Base-by-base conservation (phyloP, 2,113 vertebrate species). In the Phodopus roborovskii region DNA sequence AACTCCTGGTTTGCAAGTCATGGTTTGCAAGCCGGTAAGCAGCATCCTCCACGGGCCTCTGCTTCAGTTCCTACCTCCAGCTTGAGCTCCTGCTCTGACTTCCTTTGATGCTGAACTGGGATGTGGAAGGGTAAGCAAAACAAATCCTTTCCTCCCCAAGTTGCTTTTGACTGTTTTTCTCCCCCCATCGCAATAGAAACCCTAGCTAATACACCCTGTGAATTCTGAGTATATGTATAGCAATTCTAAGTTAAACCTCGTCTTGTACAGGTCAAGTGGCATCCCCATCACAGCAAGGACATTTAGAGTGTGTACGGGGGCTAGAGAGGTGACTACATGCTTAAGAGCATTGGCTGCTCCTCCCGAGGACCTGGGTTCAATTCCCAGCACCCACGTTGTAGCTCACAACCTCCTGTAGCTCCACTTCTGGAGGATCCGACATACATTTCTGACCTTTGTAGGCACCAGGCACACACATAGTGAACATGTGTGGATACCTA, bases 1-100 rank as follows among this genome's bases (percentile, higher is more conserved):
- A 58, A 58, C 33, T 11, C 0, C 3, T 24, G 36, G 78, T n/a
- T 24, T 58, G 4, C 5, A 58, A n/a, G 28, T n/a, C 0, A 7
- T 24, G 36, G 78, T n/a, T 24, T 58, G 4, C 5, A 58, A n/a
- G 28, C 45, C 36, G 33, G 15, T 9, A 19, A 50, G 19, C 12
- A 7, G 3, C 33, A 30, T 39, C 36, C 53, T 81, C 53, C 33
- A 7, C 15, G 53, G 53, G 56, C 22, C 36, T 60, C 79, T 60
- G 36, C 36, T 16, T 82, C 56, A 16, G 36, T 39, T 58, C 53
- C 53, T 60, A 20, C n/a, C 26, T 26, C 53, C 36, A 60, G 36
- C 78, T 24, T 81, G 53, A 39, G 53, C 4, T 60, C 5, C 53
- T 26, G 53, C 12, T 26, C 79, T 60, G 79, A 39, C 7, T 39